Evolutionary conservation across 2,888 invertebrate species (phyloP).

Genomic region (Cenopis cana): DNA sequence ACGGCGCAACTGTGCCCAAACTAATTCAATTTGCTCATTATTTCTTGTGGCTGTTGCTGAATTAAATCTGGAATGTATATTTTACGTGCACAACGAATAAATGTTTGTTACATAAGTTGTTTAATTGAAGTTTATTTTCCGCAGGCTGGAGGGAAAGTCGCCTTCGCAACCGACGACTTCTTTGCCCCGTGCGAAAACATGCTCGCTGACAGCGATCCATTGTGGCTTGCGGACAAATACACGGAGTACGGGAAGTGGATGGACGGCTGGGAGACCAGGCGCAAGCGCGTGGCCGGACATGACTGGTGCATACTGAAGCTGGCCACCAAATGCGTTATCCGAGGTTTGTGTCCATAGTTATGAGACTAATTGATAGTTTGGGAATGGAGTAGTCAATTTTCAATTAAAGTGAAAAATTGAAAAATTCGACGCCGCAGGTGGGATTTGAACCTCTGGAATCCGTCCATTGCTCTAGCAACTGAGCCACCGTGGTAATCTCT

Average conservation of each 20-base stretch:
- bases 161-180: slow-evolving; percentile 87
- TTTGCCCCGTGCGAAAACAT: slow-evolving; percentile 87
- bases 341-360: slow-evolving; percentile 64
- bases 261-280: slow-evolving; percentile 89
- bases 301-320: slow-evolving; percentile 87
- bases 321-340: slow-evolving; percentile 81
- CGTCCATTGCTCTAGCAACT: too few species aligned
- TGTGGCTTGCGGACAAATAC: slow-evolving; percentile 84
- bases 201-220: slow-evolving; percentile 81
- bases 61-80: too few species aligned
- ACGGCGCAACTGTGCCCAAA: too few species aligned
- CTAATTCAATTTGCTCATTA: too few species aligned
- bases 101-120: too few species aligned
- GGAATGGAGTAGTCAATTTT: too few species aligned
- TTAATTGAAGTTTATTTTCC: slow-evolving; percentile 43
- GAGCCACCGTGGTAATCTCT: too few species aligned
- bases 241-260: slow-evolving; percentile 88
- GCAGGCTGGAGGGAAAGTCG: slow-evolving; percentile 84
- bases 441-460: too few species aligned
- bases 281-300: slow-evolving; percentile 85
- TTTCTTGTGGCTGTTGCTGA: too few species aligned
- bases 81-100: too few species aligned
- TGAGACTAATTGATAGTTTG: background rate
- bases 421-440: too few species aligned
- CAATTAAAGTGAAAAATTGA: too few species aligned